Evolutionary conservation across 2,888 invertebrate genomes (phyloP), one percentile per base, ranked within the genome.

Genomic region (Incurvaria masculella): DNA sequence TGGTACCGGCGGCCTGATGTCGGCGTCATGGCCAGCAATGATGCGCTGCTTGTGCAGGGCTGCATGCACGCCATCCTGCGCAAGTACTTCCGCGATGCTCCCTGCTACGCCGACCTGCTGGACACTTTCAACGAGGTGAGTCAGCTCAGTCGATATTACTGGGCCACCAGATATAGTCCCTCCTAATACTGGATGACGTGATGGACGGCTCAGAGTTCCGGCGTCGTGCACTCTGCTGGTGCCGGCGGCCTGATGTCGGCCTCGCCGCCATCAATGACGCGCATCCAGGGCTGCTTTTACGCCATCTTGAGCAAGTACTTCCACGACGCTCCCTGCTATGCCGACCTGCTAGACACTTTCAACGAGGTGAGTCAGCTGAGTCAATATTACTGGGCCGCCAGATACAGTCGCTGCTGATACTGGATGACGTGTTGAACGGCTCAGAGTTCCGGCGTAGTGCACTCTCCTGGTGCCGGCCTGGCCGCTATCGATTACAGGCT

Each of bases 201-300:
- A 92, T 97, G 88, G 98, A 99, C 65, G 74, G 81, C 1, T 89
- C 95, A 1, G 71, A 81, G 49, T 89, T 85, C 0, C 82, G 98
- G n/a, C 82, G 97, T 49, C 96, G 95, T 4, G 81, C 86, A 57
- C 86, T 87, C 0, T 96, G 96, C 65, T 99, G 98, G 98, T 91
- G 94, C 68, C 82, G 81, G 44, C 66, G 84, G 39, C 85, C 89
- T 1, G 80, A 83, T 45, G 84, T 90, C 2, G 89, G 89, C 0
- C 58, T 86, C 4, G 78, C 75, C 2, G 97, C 94, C 1, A 80
- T 95, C 43, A 97, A 96, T 67, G 97, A 98, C 69, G 83, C 86
- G 0, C 65, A 68, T 98, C 46, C 88, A 94, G 61, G 81, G 82
- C 55, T 83, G 86, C 4, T 75, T 93, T 47, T 93, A 87, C 65